A percentile compares a stretch with the other conserved stretches of the same genome.
phyloP scores from a whole-genome alignment of 1,140 invertebrate genomes.

The Papilio glaucus region DNA sequence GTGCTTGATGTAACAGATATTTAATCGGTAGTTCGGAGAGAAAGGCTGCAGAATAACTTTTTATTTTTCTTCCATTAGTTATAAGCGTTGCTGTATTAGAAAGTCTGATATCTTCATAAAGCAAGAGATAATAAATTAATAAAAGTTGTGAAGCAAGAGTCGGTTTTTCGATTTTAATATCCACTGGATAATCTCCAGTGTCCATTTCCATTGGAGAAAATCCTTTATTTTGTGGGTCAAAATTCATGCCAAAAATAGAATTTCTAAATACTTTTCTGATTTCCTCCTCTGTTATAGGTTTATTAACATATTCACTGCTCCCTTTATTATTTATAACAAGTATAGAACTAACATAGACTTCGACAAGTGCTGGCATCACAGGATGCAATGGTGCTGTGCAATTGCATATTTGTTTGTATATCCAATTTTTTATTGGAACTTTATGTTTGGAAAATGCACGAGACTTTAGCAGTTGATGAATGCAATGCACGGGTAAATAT shows the following conservation, averaged over 20 bases:
- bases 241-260: constrained; percentile 89
- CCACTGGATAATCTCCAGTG: constrained; percentile 78
- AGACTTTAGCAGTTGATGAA: constrained; percentile 97
- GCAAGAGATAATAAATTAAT: constrained; percentile 95
- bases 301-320: constrained; percentile 90
- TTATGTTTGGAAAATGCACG: constrained; percentile 98
- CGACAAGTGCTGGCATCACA: constrained; percentile 95
- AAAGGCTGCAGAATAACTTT: constrained; percentile 94
- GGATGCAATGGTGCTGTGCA: constrained; percentile 95
- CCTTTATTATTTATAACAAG: constrained; percentile 91
- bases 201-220: constrained; percentile 81
- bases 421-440: constrained; percentile 97
- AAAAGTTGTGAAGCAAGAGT: constrained; percentile 94
- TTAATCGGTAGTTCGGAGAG: constrained; percentile 96
- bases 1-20: constrained; percentile 96
- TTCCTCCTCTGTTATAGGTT: constrained; percentile 95
- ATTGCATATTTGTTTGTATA: constrained; percentile 95
- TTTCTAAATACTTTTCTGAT: constrained; percentile 93
- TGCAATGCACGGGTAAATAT: constrained; percentile 98
- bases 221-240: constrained; percentile 84
- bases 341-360: constrained; percentile 97
- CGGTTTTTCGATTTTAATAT: constrained; percentile 85
- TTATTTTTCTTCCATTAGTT: constrained; percentile 89
- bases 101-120: constrained; percentile 96
- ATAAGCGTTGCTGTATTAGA: constrained; percentile 90